Conservation (phyloP, 92 coral and sea anemone species). For the Heteractis magnifica region DNA sequence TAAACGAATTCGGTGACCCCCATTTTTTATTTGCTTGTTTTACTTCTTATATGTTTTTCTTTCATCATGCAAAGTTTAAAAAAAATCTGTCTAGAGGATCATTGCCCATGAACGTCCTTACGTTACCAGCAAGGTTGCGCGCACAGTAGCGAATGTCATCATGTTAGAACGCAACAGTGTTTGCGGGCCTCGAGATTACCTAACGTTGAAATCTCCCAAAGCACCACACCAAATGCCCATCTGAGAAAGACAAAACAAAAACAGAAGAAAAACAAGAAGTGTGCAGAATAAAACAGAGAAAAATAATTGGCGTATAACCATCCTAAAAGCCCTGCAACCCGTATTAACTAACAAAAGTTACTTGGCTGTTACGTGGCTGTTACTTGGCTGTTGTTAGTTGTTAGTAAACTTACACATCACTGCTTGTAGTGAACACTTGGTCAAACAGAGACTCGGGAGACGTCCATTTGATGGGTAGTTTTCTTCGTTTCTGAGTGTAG, state of each 20-base stretch:
- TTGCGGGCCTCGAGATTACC: background rate
- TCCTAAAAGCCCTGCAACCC: too few relatives aligned
- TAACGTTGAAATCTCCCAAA: slow-evolving; percentile 34
- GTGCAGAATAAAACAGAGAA: background rate
- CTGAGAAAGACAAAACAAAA: background rate
- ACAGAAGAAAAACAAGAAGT: background rate
- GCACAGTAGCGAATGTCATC: too few relatives aligned
- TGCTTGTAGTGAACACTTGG: slow-evolving; percentile 32
- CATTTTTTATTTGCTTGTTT: too few relatives aligned
- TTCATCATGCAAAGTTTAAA: too few relatives aligned
- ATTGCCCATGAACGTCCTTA: too few relatives aligned
- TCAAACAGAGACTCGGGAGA: slow-evolving; percentile 36
- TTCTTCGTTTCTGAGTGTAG: slow-evolving; percentile 30
- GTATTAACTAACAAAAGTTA: too few relatives aligned
- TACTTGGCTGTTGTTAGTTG: background rate
- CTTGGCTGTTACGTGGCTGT: too few relatives aligned
- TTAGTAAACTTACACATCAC: slow-evolving; percentile 36
- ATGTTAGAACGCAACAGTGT: background rate
- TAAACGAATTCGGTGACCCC: too few relatives aligned
- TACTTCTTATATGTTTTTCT: too few relatives aligned
- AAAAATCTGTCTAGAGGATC: too few relatives aligned
- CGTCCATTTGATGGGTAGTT: slow-evolving; percentile 42
- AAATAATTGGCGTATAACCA: background rate
- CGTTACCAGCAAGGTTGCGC: too few relatives aligned
- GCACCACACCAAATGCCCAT: slow-evolving; percentile 28